phyloP scores from a whole-genome alignment of 2,888 invertebrate genomes.

The Drosophila borealis region DNA sequence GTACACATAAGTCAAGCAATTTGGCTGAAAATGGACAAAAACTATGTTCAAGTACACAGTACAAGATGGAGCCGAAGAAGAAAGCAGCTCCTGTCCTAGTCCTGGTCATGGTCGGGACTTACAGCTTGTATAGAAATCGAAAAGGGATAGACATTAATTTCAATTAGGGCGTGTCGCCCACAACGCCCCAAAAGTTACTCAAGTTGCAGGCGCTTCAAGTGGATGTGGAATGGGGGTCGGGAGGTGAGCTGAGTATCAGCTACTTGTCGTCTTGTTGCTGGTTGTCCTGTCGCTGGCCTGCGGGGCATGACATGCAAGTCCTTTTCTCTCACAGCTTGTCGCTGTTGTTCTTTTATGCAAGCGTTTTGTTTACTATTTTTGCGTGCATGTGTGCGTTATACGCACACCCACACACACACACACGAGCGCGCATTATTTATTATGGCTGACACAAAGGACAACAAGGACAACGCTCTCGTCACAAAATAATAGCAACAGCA shows the following conservation, averaged over 20 bases:
- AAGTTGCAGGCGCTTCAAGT: constrained; percentile 30
- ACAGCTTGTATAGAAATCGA: constrained; percentile 57
- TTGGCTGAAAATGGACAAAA: constrained; percentile 45
- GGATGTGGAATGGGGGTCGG: neutral
- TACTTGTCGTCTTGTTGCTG: constrained; percentile 51
- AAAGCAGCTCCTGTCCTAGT: constrained; percentile 5
- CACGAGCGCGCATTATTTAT: constrained; percentile 72
- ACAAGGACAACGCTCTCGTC: constrained; percentile 61
- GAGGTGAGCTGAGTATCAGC: constrained; percentile 14
- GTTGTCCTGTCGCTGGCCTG: constrained; percentile 34
- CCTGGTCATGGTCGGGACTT: constrained; percentile 8
- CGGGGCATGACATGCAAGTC: constrained; percentile 26
- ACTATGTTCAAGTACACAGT: constrained; percentile 48
- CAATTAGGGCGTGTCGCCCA: constrained; percentile 70
- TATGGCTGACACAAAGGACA: constrained; percentile 74
- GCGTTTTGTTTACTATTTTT: constrained; percentile 66
- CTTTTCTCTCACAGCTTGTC: constrained; percentile 10
- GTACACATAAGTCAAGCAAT: constrained; percentile 54
- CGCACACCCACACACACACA: constrained; percentile 25
- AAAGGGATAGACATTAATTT: constrained; percentile 80
- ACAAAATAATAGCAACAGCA: constrained; percentile 51
- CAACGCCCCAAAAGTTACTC: constrained; percentile 54
- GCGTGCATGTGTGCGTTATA: constrained; percentile 33
- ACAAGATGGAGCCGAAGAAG: constrained; percentile 24
- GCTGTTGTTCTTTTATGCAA: constrained; percentile 56